phyloP scores from a whole-genome alignment of 2,888 invertebrate species.

The Pyrocoelia pectoralis region DNA sequence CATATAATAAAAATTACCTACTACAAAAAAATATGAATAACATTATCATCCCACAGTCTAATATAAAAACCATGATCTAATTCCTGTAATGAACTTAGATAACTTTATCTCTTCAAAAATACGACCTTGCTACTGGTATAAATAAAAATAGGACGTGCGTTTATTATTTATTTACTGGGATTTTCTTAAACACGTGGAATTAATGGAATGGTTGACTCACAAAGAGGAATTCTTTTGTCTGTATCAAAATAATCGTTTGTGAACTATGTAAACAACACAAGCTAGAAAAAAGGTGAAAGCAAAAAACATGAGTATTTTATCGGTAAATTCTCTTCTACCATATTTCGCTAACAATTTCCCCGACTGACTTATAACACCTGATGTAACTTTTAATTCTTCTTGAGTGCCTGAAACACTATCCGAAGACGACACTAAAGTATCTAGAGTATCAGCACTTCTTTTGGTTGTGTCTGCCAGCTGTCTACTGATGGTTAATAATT shows the following conservation, averaged over 20 bases:
- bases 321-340: constrained; percentile 92
- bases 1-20: not conserved
- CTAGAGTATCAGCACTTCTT: constrained; percentile 85
- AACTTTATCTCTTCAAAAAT: not conserved
- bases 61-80: not conserved
- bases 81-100: constrained; percentile 2
- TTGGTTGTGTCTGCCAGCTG: constrained; percentile 88
- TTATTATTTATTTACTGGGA: constrained; percentile 1
- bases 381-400: constrained; percentile 85
- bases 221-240: no score
- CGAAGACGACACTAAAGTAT: constrained; percentile 76
- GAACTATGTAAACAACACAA: constrained; percentile 91
- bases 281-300: constrained; percentile 89
- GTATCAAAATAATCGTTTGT: constrained; percentile 83
- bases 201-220: not conserved
- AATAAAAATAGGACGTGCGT: constrained; percentile 1
- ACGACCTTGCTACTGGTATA: not conserved
- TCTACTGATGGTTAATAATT: constrained; percentile 82
- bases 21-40: not conserved
- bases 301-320: constrained; percentile 88
- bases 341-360: constrained; percentile 93
- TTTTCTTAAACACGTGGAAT: not conserved
- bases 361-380: constrained; percentile 87
- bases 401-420: constrained; percentile 76
- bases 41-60: not conserved